A percentile compares a stretch with the other conserved stretches of the same genome.
phyloP scores from a whole-genome alignment of 2,797 vertebrate genomes.

The Pangasius djambal region DNA sequence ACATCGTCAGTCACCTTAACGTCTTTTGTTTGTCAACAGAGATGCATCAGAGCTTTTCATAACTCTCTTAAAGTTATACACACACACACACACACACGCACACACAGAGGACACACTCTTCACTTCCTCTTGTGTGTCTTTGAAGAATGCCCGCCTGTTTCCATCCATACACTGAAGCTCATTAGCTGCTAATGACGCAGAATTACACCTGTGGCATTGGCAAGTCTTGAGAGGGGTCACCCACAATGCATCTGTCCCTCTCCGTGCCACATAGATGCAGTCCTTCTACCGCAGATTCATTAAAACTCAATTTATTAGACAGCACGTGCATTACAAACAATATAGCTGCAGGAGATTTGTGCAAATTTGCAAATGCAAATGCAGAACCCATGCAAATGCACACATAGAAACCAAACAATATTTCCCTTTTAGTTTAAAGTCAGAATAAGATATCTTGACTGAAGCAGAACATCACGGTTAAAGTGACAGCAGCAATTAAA shows the following conservation, averaged over 20 bases:
- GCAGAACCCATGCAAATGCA: neutral
- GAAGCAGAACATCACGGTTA: neutral
- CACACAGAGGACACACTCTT: neutral
- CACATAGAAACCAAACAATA: neutral
- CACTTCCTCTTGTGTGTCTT: neutral
- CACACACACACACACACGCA: neutral
- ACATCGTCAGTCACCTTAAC: constrained; percentile 40
- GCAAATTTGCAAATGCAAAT: neutral
- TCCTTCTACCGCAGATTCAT: constrained; percentile 10
- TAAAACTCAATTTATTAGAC: constrained; percentile 48
- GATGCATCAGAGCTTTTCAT: constrained; percentile 1
- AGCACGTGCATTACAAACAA: neutral
- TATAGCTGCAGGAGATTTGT: neutral
- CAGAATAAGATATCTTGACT: neutral
- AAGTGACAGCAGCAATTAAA: neutral
- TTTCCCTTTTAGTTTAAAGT: neutral
- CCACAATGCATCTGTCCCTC: neutral
- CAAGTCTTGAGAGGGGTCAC: neutral
- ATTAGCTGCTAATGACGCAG: constrained; percentile 20
- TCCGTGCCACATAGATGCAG: neutral
- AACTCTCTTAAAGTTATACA: constrained; percentile 1
- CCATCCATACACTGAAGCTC: constrained; percentile 3
- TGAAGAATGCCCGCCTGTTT: neutral
- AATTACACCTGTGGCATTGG: constrained; percentile 9
- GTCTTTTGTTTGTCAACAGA: constrained; percentile 4